Conservation (phyloP, 2,113 vertebrate species). For the Eretmochelys imbricata region DNA sequence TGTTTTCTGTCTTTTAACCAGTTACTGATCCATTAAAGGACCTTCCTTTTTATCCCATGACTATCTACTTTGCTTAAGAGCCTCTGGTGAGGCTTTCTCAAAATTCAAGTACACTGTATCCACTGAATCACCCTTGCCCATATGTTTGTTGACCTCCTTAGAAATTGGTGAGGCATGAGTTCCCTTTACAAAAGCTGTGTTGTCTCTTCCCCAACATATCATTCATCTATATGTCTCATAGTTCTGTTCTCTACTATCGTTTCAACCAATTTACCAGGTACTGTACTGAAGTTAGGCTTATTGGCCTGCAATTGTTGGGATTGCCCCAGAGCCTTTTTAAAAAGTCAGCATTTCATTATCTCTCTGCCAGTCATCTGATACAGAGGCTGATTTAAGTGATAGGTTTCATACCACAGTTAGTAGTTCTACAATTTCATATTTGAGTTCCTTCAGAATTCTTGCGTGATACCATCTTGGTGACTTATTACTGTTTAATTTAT, state of each 20-base stretch:
- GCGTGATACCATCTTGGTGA: background rate
- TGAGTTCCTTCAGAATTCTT: background rate
- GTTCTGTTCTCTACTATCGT: background rate
- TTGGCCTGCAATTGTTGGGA: background rate
- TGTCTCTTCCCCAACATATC: background rate
- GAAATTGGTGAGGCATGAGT: background rate
- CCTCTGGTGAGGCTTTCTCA: background rate
- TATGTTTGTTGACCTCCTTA: background rate
- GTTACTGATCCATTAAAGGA: background rate
- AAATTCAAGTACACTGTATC: background rate
- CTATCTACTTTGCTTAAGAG: background rate
- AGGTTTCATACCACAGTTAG: background rate
- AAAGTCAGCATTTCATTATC: background rate
- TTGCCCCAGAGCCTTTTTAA: background rate
- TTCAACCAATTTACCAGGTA: background rate
- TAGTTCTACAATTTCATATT: background rate
- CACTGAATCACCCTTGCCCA: background rate
- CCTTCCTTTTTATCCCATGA: background rate
- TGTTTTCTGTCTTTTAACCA: background rate
- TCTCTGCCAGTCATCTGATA: background rate
- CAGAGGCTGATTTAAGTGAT: background rate
- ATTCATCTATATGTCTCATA: background rate
- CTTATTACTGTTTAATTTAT: background rate
- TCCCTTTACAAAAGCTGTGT: background rate
- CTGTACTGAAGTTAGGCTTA: background rate